phyloP scores from a whole-genome alignment of 1,140 invertebrate genomes.

The Pararge aegeria region DNA sequence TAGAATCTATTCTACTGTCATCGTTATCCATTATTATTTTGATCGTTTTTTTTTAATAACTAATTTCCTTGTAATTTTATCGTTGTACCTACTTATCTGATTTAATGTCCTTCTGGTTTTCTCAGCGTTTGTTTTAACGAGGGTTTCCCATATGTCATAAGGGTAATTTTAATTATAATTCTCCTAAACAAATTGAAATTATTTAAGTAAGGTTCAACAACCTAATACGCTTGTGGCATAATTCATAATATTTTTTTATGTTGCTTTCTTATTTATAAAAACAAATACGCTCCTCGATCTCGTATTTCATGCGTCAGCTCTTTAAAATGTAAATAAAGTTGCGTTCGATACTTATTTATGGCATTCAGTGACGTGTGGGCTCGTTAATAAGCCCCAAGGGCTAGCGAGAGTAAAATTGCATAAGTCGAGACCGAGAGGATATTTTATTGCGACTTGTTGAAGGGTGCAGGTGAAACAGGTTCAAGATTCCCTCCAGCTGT shows the following conservation, averaged over 20 bases:
- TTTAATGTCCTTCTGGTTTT: background rate
- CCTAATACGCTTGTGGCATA: no score
- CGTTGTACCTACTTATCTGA: no score
- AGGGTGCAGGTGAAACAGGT: constrained; percentile 56
- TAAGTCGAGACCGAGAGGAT: constrained; percentile 40
- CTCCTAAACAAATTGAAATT: background rate
- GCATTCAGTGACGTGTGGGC: constrained; percentile 25
- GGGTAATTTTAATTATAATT: background rate
- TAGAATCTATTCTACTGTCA: no score
- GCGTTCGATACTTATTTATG: constrained; percentile 28
- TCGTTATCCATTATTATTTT: no score
- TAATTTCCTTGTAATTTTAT: no score
- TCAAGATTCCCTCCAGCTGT: constrained; percentile 59
- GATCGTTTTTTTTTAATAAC: no score
- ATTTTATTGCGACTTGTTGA: constrained; percentile 46
- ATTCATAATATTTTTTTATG: background rate
- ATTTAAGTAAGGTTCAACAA: background rate
- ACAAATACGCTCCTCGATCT: background rate
- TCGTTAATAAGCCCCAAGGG: constrained; percentile 35
- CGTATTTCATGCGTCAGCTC: constrained; percentile 1
- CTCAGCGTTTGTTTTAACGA: background rate
- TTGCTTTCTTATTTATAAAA: constrained; percentile 1
- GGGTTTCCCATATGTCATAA: background rate
- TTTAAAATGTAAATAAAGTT: constrained; percentile 19
- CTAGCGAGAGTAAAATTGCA: constrained; percentile 48